Conservation (phyloP, 2,888 invertebrate genomes). For the Polyommatus icarus region DNA sequence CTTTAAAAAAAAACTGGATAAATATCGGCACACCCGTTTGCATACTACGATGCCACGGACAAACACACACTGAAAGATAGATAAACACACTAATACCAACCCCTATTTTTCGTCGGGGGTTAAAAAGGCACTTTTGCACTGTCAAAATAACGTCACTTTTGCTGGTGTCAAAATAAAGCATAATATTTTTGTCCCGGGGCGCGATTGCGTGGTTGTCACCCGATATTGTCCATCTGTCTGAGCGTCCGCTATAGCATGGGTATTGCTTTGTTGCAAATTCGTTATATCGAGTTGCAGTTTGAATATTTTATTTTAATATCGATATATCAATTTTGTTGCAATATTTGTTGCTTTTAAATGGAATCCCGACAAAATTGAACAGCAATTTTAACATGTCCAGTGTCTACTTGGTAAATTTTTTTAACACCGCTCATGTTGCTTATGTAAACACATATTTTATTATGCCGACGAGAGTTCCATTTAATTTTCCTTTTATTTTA, state of each 20-base stretch:
- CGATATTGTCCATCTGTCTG: slow-evolving; percentile 52
- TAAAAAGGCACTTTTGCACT: background rate
- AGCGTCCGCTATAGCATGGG: slow-evolving; percentile 45
- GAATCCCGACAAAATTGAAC: background rate
- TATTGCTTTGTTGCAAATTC: slow-evolving; percentile 42
- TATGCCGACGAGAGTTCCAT: background rate
- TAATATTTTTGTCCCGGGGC: slow-evolving; percentile 28
- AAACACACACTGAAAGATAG: too few relatives aligned
- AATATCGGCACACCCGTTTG: too few relatives aligned
- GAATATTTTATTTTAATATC: slow-evolving; percentile 27
- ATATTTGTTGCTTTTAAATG: slow-evolving; percentile 9
- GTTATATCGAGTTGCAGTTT: slow-evolving; percentile 34
- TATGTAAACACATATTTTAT: background rate
- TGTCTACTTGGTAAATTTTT: background rate
- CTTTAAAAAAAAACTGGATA: too few relatives aligned
- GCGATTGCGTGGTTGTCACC: slow-evolving; percentile 41
- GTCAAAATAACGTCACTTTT: background rate
- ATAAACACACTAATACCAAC: too few relatives aligned
- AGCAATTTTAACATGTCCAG: background rate
- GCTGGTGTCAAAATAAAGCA: slow-evolving; percentile 22
- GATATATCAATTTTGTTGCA: background rate
- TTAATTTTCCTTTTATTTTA: background rate
- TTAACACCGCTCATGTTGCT: background rate
- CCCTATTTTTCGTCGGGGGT: too few relatives aligned
- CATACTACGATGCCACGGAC: too few relatives aligned